A percentile compares a stretch with the other conserved stretches of the same genome.
phyloP scores from a whole-genome alignment of 2,888 invertebrate genomes.

The Hydraecia micacea region DNA sequence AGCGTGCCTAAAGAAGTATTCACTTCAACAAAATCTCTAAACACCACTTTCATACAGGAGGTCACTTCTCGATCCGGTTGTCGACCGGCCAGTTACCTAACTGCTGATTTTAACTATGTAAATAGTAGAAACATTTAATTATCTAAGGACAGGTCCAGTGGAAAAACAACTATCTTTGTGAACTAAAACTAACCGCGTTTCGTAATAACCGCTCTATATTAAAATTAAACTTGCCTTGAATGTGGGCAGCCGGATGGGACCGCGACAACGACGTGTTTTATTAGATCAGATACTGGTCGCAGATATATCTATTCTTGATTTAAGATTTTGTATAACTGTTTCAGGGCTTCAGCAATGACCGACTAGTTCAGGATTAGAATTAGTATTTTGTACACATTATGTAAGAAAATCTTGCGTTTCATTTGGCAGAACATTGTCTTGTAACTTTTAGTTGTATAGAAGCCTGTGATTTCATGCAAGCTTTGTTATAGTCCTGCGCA shows the following conservation, averaged over 20 bases:
- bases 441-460: not conserved
- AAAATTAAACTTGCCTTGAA: slow-evolving; percentile 43
- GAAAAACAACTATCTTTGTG: slow-evolving; percentile 51
- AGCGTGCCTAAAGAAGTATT: too few relatives aligned
- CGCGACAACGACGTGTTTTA: slow-evolving; percentile 11
- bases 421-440: too few relatives aligned
- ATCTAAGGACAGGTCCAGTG: slow-evolving; percentile 38
- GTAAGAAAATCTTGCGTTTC: not conserved
- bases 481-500: not conserved
- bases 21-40: not conserved
- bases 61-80: slow-evolving; percentile 40
- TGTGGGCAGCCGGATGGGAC: slow-evolving; percentile 23
- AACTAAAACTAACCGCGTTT: slow-evolving; percentile 20
- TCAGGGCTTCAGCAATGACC: not conserved
- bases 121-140: slow-evolving; percentile 30
- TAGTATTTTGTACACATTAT: not conserved
- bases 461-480: not conserved
- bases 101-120: slow-evolving; percentile 42
- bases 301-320: not conserved
- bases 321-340: not conserved
- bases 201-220: slow-evolving; percentile 37
- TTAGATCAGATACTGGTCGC: not conserved
- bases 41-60: slow-evolving; percentile 21
- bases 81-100: slow-evolving; percentile 40
- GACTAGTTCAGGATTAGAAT: not conserved